phyloP scores from a whole-genome alignment of 2,888 invertebrate genomes.

The Tethea ocularis region DNA sequence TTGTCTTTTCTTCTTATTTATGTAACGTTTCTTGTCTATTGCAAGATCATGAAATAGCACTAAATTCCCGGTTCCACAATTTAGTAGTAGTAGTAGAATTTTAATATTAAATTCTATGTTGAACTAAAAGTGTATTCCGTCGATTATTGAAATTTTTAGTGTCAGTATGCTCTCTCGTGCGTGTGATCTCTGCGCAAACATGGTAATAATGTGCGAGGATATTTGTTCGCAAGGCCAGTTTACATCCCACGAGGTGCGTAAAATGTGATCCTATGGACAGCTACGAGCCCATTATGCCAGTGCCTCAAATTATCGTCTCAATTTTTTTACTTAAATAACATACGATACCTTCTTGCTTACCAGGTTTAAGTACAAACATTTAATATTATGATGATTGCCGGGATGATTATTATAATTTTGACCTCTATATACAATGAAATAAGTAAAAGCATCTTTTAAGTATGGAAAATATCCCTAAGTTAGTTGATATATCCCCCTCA shows the following conservation, averaged over 20 bases:
- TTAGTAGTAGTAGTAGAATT: no score
- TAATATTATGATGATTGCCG: no score
- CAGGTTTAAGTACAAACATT: neutral
- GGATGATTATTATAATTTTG: no score
- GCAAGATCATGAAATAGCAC: conserved; percentile 7
- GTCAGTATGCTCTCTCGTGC: conserved; percentile 20
- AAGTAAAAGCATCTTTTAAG: no score
- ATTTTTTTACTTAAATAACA: neutral
- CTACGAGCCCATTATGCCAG: conserved; percentile 43
- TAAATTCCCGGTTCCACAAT: neutral
- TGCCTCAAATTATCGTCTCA: conserved; percentile 1
- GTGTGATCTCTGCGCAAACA: conserved; percentile 31
- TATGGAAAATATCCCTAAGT: no score
- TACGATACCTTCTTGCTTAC: neutral
- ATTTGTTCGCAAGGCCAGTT: conserved; percentile 35
- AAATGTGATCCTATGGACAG: conserved; percentile 51
- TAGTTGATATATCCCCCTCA: no score
- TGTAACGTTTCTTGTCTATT: neutral
- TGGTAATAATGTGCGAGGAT: conserved; percentile 36
- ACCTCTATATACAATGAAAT: no score
- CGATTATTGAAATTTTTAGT: conserved; percentile 26
- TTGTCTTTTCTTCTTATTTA: neutral
- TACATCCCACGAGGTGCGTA: conserved; percentile 44
- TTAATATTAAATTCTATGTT: neutral
- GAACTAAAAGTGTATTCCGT: conserved; percentile 8